phyloP scores from a whole-genome alignment of 53 echinoderm and acorn worm genomes.

The Stichopus horrens region DNA sequence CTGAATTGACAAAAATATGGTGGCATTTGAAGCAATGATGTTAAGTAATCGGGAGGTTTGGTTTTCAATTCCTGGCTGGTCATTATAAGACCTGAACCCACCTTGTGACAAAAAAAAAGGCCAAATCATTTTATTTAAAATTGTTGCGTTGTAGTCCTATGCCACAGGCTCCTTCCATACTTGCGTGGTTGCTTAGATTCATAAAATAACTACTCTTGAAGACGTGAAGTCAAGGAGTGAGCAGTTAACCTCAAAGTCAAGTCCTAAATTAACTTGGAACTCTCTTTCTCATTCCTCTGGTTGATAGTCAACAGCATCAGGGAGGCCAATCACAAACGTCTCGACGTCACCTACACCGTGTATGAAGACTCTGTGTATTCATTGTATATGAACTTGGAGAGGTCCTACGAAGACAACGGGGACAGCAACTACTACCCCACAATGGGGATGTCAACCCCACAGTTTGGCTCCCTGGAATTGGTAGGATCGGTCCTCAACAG shows the following conservation, averaged over 20 bases:
- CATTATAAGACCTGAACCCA: too few relatives aligned
- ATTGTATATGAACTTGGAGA: conserved; percentile 12
- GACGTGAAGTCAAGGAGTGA: too few relatives aligned
- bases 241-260: not conserved
- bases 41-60: too few relatives aligned
- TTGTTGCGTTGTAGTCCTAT: too few relatives aligned
- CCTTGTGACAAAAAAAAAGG: too few relatives aligned
- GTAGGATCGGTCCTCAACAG: conserved; percentile 42
- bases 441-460: not conserved
- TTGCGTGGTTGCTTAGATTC: too few relatives aligned
- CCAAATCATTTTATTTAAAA: too few relatives aligned
- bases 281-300: not conserved
- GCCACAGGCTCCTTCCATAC: too few relatives aligned
- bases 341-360: not conserved
- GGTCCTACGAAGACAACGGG: not conserved
- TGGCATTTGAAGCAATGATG: too few relatives aligned
- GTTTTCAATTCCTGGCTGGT: too few relatives aligned
- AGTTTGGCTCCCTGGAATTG: conserved; percentile 29
- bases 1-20: too few relatives aligned
- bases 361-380: not conserved
- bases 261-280: not conserved
- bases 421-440: conserved; percentile 13
- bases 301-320: not conserved
- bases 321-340: not conserved
- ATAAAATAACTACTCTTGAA: too few relatives aligned